Conservation (phyloP, 1,140 invertebrate genomes). For the Heliconius hewitsoni region DNA sequence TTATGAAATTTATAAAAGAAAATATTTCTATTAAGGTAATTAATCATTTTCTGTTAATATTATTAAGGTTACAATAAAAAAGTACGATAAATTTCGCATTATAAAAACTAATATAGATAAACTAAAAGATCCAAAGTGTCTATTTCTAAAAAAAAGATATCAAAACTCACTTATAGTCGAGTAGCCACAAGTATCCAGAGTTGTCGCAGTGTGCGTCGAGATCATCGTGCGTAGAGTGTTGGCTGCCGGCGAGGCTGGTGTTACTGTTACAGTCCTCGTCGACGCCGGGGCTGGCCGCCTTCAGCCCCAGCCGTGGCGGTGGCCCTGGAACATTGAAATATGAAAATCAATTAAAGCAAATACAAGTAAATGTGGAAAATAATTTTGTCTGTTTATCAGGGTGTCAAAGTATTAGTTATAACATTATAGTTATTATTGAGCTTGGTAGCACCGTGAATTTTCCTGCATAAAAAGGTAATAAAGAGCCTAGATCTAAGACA, state of each 20-base stretch:
- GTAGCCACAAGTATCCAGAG: constrained; percentile 94
- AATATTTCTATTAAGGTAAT: too few species aligned
- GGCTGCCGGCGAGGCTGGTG: constrained; percentile 74
- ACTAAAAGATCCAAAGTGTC: too few species aligned
- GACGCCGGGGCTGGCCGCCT: constrained; percentile 74
- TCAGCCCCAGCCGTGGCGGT: constrained; percentile 77
- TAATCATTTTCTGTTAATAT: too few species aligned
- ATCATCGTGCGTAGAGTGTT: constrained; percentile 74
- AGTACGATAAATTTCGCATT: too few species aligned
- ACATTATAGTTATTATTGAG: too few species aligned
- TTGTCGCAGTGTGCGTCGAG: constrained; percentile 92
- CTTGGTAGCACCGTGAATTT: too few species aligned
- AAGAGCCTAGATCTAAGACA: too few species aligned
- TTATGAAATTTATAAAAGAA: background rate
- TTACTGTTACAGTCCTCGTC: constrained; percentile 78
- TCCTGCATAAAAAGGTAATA: too few species aligned
- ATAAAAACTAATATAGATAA: too few species aligned
- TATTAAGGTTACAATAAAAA: too few species aligned
- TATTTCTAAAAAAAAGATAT: background rate
- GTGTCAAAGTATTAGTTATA: too few species aligned
- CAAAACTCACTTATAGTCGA: constrained; percentile 89
- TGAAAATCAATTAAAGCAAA: background rate
- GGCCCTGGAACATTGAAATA: constrained; percentile 65
- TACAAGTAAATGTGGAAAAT: background rate
- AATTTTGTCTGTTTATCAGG: background rate